phyloP scores from a whole-genome alignment of 2,113 vertebrate genomes.

The Apodemus speciosus region DNA sequence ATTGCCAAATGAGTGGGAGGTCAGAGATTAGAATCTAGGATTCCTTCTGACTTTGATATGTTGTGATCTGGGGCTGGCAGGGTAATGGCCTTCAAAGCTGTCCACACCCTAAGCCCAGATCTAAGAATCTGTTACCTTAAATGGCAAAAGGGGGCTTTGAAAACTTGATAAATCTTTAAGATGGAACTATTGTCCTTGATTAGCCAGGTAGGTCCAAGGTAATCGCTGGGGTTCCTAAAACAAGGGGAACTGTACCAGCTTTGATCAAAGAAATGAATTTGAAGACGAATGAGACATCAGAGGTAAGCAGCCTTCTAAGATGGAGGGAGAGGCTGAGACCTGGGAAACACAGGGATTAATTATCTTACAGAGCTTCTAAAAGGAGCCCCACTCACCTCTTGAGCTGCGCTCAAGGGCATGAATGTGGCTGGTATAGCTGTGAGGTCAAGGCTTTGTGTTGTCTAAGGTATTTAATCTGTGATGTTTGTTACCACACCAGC shows the following conservation, averaged over 20 bases:
- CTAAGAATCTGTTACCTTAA: neutral
- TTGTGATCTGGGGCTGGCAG: neutral
- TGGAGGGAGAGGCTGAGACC: neutral
- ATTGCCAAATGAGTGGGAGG: slow-evolving; percentile 1
- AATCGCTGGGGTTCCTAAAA: neutral
- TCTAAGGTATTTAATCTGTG: neutral
- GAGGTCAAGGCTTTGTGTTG: neutral
- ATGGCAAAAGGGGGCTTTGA: neutral
- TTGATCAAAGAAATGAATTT: neutral
- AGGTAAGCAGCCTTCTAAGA: neutral
- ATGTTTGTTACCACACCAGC: neutral
- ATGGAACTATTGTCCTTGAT: neutral
- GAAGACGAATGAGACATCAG: neutral
- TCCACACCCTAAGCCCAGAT: neutral
- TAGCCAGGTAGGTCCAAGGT: neutral
- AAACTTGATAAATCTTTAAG: neutral
- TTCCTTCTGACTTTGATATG: slow-evolving; percentile 31
- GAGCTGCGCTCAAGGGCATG: neutral
- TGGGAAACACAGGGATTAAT: neutral
- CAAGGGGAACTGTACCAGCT: neutral
- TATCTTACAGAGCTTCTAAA: neutral
- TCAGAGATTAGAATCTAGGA: slow-evolving; percentile 45
- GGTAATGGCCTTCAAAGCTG: slow-evolving; percentile 12
- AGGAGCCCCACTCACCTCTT: neutral
- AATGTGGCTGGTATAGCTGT: neutral